Base-by-base conservation (phyloP, 1,140 invertebrate species). In the Brachystomella parvula region DNA sequence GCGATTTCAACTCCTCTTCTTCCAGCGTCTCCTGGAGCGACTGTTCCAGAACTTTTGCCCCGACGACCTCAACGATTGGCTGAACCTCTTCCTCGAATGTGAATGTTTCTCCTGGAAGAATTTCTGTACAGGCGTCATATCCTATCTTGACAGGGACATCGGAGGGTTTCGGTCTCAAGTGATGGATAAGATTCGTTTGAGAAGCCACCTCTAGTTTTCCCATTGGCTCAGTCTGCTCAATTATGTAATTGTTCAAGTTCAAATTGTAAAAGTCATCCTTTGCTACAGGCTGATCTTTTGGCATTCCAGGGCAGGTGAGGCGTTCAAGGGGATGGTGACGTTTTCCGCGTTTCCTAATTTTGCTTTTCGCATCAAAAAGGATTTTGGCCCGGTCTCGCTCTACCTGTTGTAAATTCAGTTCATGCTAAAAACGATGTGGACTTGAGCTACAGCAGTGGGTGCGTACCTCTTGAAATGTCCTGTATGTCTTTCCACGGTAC, bases 21-120 rank as follows among this genome's bases (percentile, higher is more conserved):
- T 68, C 66, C 61, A 64, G 64, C 6, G 61, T 61, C 30, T 68
- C 66, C 24, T 58, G 29, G 2, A 68, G 29, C 9, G 66, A 30
- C 53, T 68, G 66, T 39, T 68, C 33, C n/a, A 68, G 9, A 15
- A 64, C 61, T 56, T 64, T 68, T 31, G 31, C 61, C n/a, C 58
- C 66, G 2, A 68, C 3, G n/a, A 56, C 31, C 21, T 64, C 61
- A 24, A 68, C 62, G 32, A 68, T 24, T 19, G 66, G 66, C 32
- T 68, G 29, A 2, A 61, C 62, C 21, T 58, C 28, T 39, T 64
- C 61, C 31, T 68, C 66, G 26, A 68, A 68, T 12, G 26, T 60
- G 35, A 60, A 31, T 1, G 61, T 53, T 47, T 68, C 63, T 32
- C 66, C 61, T 26, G 56, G 53, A 49, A 32, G 29, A 28, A 68